A percentile compares a stretch with the other conserved stretches of the same genome.
phyloP scores from a whole-genome alignment of 2,113 vertebrate species.

The Mionectes macconnelli region DNA sequence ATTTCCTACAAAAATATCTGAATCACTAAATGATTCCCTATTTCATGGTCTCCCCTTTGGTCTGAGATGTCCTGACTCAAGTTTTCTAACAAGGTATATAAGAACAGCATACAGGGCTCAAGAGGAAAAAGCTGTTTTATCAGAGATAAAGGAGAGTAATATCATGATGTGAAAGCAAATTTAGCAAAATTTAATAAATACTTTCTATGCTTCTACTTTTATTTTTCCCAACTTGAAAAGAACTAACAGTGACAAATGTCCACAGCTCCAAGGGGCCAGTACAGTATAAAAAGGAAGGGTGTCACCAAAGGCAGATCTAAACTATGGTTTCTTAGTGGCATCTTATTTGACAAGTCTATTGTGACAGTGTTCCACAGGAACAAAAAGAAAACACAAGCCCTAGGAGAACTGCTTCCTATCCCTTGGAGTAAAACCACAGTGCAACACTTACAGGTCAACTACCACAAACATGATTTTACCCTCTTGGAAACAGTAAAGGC shows the following conservation, averaged over 20 bases:
- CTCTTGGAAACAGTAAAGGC: not conserved
- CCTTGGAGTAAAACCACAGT: not conserved
- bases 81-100: not conserved
- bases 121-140: not conserved
- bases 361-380: not conserved
- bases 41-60: not conserved
- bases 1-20: not conserved
- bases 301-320: not conserved
- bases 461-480: not conserved
- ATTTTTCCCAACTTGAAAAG: not conserved
- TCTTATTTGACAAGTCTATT: not conserved
- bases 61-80: not conserved
- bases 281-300: not conserved
- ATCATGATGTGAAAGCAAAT: not conserved
- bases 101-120: not conserved
- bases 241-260: not conserved
- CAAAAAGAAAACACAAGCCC: not conserved
- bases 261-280: not conserved
- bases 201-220: not conserved
- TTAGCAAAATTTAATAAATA: not conserved
- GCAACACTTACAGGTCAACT: not conserved
- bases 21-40: not conserved
- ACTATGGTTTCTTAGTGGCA: not conserved
- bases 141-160: not conserved
- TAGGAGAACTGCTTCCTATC: not conserved